Evolutionary conservation across 2,888 invertebrate genomes (phyloP), one percentile per base, ranked within the genome.

Genomic region (Papilio protenor): DNA sequence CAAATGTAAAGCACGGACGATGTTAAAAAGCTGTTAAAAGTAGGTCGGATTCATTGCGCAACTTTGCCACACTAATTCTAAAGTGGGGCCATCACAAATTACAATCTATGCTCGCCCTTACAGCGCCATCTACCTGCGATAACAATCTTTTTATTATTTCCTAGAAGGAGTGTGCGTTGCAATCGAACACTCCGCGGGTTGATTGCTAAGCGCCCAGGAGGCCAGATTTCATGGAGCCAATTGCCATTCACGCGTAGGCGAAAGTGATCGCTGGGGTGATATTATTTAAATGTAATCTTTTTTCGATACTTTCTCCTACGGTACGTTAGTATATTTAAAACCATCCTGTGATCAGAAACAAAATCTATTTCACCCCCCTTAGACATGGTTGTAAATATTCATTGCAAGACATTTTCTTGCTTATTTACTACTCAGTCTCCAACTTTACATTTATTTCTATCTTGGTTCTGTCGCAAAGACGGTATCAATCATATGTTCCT

Each of bases 201-300:
- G 93, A 94, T 94, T 94, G 91, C 92, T 87, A 87, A 90, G 90
- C 89, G 89, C 94, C 93, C 93, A 89, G 84, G 94, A 93, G 93
- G 91, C 90, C 90, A 91, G 92, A 91, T 92, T 92, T 91, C 92
- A 89, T 87, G 91, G 88, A 90, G 87, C 88, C 91, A 90, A 94
- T 93, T 91, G 91, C 91, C 90, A 84, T 92, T 91, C 90, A 88
- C 90, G 91, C 90, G 90, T 89, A 89, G 89, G 86, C 87, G 88
- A 90, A 93, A 94, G 90, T 93, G 94, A 93, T 92, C 94, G 88
- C 94, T 87, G 81, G 94, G 94, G 94, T 93, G 91, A 92, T 94
- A 92, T 94, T 94, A 93, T 94, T 94, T 94, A 93, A 94, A 94
- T 93, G 94, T 93, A 90, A 94, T 93, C 91, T 94, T 92, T 94